Conservation (phyloP, 2,113 vertebrate species). For the Chionomys nivalis region DNA sequence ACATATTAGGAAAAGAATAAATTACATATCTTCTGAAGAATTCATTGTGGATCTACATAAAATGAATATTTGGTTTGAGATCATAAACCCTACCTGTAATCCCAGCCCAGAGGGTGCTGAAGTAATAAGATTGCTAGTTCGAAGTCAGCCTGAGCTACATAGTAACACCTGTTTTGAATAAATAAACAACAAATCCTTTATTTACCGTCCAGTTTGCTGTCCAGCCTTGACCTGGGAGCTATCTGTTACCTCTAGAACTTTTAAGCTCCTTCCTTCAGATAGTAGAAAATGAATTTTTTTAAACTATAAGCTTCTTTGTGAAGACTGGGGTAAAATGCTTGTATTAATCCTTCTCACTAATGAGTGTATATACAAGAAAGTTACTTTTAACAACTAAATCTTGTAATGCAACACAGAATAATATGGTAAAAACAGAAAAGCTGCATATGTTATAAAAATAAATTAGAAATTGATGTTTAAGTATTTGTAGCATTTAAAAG, state of each 20-base stretch:
- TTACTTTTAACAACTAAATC: not conserved
- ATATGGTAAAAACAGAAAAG: not conserved
- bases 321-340: not conserved
- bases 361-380: not conserved
- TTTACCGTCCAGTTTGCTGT: no score
- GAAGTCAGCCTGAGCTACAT: not conserved
- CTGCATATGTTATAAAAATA: not conserved
- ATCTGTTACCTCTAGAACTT: not conserved
- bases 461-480: not conserved
- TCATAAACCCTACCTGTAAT: not conserved
- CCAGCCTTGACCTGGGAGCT: not conserved
- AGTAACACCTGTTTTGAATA: not conserved
- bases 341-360: not conserved
- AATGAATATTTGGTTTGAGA: not conserved
- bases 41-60: not conserved
- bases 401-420: not conserved
- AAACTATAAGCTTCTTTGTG: not conserved
- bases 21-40: not conserved
- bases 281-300: not conserved
- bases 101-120: no score
- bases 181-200: not conserved
- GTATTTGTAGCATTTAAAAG: not conserved
- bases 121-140: not conserved
- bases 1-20: slow-evolving; percentile 10
- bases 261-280: not conserved